A percentile compares a stretch with the other conserved stretches of the same genome.
These are phyloP conservation scores for Pogonus chalceus DNA, from an alignment of 1,140 invertebrate species.

Conservation along the genomic window DNA sequence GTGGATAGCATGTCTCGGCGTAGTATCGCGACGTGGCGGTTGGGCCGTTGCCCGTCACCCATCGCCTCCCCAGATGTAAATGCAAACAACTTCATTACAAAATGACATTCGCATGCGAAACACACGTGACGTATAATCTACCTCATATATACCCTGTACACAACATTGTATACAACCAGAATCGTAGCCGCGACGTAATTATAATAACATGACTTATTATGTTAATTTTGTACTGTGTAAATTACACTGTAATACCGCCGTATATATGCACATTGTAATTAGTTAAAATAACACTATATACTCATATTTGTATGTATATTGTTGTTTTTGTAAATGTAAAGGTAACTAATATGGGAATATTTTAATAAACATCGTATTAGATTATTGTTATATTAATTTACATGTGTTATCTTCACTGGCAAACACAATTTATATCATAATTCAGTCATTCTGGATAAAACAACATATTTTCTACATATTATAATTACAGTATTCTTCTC, in stretches of 20 bases:
- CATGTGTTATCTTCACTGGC: no score
- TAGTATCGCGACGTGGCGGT: not conserved
- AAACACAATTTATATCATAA: no score
- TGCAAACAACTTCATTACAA: slow-evolving; percentile 6
- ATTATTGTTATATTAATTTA: no score
- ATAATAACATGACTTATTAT: slow-evolving; percentile 8
- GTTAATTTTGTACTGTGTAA: not conserved
- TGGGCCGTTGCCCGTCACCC: not conserved
- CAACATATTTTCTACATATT: no score
- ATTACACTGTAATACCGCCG: not conserved
- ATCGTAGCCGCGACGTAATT: not conserved
- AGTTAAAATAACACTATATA: not conserved
- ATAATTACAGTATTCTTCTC: no score
- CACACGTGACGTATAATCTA: not conserved
- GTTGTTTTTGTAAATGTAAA: no score
- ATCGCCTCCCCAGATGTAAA: not conserved
- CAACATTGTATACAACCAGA: not conserved
- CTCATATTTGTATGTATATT: no score
- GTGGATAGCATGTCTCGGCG: not conserved
- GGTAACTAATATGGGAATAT: no score
- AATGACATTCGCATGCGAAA: slow-evolving; percentile 5
- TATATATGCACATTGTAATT: slow-evolving; percentile 1
- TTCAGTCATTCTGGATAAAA: no score
- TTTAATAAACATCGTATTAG: no score
- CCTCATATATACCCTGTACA: not conserved